These are phyloP conservation scores for Leptinotarsa haldemani DNA, from an alignment of 2,888 invertebrate species.

Conservation along the genomic window DNA sequence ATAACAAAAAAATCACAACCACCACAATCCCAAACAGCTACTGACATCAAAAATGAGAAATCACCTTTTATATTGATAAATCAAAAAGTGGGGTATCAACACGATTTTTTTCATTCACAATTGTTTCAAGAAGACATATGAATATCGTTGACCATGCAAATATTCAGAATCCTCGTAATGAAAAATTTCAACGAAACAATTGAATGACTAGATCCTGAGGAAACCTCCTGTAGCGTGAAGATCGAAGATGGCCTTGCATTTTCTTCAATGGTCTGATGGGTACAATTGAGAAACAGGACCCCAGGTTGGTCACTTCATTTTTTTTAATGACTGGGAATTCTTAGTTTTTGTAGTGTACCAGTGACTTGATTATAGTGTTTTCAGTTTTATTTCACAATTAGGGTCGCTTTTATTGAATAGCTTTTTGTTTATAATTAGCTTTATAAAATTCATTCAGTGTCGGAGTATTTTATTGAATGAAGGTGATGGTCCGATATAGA, in stretches of 20 bases:
- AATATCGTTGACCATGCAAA: constrained; percentile 49
- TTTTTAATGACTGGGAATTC: constrained; percentile 37
- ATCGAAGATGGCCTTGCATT: constrained; percentile 64
- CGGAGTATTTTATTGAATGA: constrained; percentile 23
- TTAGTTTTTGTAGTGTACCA: constrained; percentile 11
- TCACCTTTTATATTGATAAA: constrained; percentile 55
- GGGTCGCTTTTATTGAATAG: not conserved
- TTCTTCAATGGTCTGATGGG: constrained; percentile 59
- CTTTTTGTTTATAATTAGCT: constrained; percentile 11
- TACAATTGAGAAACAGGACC: constrained; percentile 55
- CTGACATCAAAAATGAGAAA: constrained; percentile 51
- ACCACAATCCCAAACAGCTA: constrained; percentile 41
- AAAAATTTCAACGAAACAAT: constrained; percentile 48
- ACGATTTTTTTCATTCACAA: constrained; percentile 54
- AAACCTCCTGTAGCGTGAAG: constrained; percentile 62
- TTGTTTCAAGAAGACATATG: constrained; percentile 58
- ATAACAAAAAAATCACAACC: constrained; percentile 25
- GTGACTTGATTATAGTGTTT: constrained; percentile 9
- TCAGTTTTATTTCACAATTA: constrained; percentile 10
- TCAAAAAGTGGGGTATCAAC: constrained; percentile 52
- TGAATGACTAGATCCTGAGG: constrained; percentile 55
- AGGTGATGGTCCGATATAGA: constrained; percentile 29
- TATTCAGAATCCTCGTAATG: constrained; percentile 48
- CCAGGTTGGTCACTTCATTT: constrained; percentile 39
- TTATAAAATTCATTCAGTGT: constrained; percentile 18